These are phyloP conservation scores for Cactoblastis cactorum DNA, from an alignment of 2,888 invertebrate genomes.

Conservation along the genomic window DNA sequence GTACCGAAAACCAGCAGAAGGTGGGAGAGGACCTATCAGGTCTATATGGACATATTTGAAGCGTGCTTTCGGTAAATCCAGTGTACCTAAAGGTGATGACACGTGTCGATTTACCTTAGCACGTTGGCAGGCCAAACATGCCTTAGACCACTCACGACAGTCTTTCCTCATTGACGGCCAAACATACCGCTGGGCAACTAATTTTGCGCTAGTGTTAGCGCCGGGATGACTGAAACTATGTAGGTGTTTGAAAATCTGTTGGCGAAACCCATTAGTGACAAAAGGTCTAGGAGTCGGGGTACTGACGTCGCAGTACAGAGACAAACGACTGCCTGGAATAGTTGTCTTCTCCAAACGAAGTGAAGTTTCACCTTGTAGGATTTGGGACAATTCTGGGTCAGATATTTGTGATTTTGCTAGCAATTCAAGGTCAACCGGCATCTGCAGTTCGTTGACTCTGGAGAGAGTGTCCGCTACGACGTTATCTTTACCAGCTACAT, in stretches of 20 bases:
- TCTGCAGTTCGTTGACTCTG: conserved; percentile 18
- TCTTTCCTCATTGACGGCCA: conserved; percentile 44
- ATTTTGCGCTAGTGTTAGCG: conserved; percentile 24
- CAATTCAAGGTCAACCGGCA: background rate
- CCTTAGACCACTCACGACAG: conserved; percentile 33
- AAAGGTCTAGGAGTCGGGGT: conserved; percentile 18
- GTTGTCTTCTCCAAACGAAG: conserved; percentile 19
- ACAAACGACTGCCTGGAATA: conserved; percentile 14
- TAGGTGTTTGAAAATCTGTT: conserved; percentile 26
- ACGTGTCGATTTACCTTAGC: conserved; percentile 38
- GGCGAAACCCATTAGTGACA: conserved; percentile 16
- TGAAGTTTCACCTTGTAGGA: conserved; percentile 17
- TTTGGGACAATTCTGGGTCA: conserved; percentile 19
- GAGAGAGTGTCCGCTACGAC: conserved; percentile 26
- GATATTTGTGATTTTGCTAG: conserved; percentile 20
- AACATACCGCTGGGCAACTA: conserved; percentile 36
- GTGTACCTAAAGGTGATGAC: conserved; percentile 25
- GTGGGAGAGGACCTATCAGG: conserved; percentile 15
- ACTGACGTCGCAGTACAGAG: conserved; percentile 27
- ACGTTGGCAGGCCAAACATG: conserved; percentile 42
- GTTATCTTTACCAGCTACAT: conserved; percentile 26
- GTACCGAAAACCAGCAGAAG: conserved; percentile 20
- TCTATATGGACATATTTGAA: conserved; percentile 21
- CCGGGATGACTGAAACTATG: conserved; percentile 27
- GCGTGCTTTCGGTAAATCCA: conserved; percentile 27